These are phyloP conservation scores for Antheraea yamamai DNA, from an alignment of 2,888 invertebrate species.

Conservation along the genomic window DNA sequence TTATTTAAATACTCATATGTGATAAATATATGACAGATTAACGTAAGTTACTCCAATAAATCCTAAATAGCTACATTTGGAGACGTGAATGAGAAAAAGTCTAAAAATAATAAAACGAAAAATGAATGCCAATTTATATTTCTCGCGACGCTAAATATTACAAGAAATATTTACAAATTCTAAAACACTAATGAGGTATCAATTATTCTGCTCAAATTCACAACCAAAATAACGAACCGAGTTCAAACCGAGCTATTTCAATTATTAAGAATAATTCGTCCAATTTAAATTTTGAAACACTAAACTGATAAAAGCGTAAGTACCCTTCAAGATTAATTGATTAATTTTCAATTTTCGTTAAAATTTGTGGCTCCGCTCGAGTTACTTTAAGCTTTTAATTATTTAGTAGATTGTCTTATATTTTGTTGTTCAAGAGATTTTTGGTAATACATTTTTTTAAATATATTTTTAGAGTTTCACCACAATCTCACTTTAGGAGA, in stretches of 20 bases:
- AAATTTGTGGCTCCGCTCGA: background rate
- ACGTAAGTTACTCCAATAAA: too few relatives aligned
- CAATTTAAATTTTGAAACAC: conserved; percentile 3
- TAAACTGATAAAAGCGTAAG: conserved; percentile 13
- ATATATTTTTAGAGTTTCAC: too few relatives aligned
- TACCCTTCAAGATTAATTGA: conserved; percentile 10
- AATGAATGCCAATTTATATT: background rate
- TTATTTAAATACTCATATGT: too few relatives aligned
- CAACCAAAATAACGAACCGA: background rate
- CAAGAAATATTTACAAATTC: background rate
- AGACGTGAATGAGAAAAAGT: too few relatives aligned
- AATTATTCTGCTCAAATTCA: background rate
- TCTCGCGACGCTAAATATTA: background rate
- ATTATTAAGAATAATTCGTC: background rate
- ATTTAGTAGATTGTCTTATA: background rate
- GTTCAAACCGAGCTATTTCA: background rate
- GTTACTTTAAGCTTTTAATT: background rate
- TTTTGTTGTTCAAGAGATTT: too few relatives aligned
- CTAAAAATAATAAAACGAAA: too few relatives aligned
- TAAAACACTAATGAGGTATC: background rate
- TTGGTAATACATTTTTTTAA: too few relatives aligned
- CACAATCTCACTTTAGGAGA: too few relatives aligned
- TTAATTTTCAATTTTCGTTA: conserved; percentile 17
- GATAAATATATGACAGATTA: too few relatives aligned
- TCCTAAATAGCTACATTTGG: too few relatives aligned